A percentile compares a stretch with the other conserved stretches of the same genome.
Evolutionary conservation across 1,140 invertebrate genomes (phyloP).

Genomic region (Calliphora vicina): DNA sequence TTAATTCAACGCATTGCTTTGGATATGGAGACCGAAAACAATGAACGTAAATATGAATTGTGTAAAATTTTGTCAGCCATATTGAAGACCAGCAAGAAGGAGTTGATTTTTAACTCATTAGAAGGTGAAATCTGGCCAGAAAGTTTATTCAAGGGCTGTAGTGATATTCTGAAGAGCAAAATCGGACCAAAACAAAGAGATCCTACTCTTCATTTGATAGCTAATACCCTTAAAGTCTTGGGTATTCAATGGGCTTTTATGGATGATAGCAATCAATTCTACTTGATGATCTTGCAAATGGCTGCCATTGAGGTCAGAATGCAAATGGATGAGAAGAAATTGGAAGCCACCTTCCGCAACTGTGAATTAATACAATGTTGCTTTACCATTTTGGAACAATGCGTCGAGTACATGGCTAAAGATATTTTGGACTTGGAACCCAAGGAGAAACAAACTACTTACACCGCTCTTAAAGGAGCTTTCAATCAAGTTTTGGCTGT

Average conservation of each 20-base stretch:
- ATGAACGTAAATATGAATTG: conserved; percentile 86
- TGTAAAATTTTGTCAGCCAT: conserved; percentile 79
- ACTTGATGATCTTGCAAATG: conserved; percentile 84
- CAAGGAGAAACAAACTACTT: conserved; percentile 89
- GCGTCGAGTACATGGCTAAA: conserved; percentile 80
- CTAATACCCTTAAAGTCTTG: conserved; percentile 80
- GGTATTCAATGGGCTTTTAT: conserved; percentile 83
- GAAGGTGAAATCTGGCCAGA: conserved; percentile 79
- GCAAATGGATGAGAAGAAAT: conserved; percentile 85
- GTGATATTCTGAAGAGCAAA: conserved; percentile 85
- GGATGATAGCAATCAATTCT: conserved; percentile 82
- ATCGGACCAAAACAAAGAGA: conserved; percentile 87
- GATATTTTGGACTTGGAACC: conserved; percentile 85
- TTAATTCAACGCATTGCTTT: conserved; percentile 84
- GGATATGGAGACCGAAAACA: conserved; percentile 87
- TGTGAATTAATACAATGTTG: conserved; percentile 82
- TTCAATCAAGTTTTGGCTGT: conserved; percentile 83
- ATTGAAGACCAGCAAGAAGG: conserved; percentile 75
- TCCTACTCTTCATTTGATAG: conserved; percentile 83
- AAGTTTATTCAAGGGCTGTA: conserved; percentile 79
- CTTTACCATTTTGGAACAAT: conserved; percentile 83
- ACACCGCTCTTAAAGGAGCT: conserved; percentile 88
- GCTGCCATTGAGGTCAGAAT: conserved; percentile 91
- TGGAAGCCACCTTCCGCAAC: conserved; percentile 79
- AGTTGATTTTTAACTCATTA: conserved; percentile 69